Conservation (phyloP, 2,888 invertebrate genomes). For the Agelastica alni region DNA sequence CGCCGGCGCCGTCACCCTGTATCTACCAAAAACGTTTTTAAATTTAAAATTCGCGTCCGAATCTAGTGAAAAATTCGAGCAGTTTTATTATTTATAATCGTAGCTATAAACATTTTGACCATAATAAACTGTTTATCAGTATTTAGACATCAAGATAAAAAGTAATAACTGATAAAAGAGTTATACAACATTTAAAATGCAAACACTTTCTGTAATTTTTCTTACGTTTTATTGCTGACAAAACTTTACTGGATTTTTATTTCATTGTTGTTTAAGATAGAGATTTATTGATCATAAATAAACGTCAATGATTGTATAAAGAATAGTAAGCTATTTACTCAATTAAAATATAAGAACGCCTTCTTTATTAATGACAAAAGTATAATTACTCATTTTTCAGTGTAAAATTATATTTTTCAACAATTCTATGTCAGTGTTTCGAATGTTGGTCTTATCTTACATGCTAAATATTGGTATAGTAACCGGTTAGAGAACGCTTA, state of each 20-base stretch:
- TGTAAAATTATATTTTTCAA: too few species aligned
- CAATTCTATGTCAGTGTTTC: too few species aligned
- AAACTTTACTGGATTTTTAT: neutral
- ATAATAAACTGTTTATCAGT: slow-evolving; percentile 1
- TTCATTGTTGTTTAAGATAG: neutral
- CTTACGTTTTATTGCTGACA: neutral
- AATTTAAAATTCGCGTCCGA: too few species aligned
- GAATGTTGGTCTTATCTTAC: too few species aligned
- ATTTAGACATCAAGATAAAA: slow-evolving; percentile 10
- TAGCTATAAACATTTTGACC: neutral
- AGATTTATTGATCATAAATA: neutral
- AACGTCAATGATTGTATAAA: neutral
- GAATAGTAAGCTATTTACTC: neutral
- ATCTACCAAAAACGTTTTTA: too few species aligned
- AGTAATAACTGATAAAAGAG: slow-evolving; percentile 8
- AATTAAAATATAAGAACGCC: neutral
- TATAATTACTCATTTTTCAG: neutral
- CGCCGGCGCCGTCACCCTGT: too few species aligned
- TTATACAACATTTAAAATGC: slow-evolving; percentile 8
- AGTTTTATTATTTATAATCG: too few species aligned
- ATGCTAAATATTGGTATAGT: too few species aligned
- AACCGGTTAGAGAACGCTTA: too few species aligned
- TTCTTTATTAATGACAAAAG: neutral
- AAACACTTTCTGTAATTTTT: neutral
- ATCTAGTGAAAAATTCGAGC: too few species aligned